Base-by-base conservation (phyloP, 2,797 vertebrate genomes). In the Rhinophrynus dorsalis region DNA sequence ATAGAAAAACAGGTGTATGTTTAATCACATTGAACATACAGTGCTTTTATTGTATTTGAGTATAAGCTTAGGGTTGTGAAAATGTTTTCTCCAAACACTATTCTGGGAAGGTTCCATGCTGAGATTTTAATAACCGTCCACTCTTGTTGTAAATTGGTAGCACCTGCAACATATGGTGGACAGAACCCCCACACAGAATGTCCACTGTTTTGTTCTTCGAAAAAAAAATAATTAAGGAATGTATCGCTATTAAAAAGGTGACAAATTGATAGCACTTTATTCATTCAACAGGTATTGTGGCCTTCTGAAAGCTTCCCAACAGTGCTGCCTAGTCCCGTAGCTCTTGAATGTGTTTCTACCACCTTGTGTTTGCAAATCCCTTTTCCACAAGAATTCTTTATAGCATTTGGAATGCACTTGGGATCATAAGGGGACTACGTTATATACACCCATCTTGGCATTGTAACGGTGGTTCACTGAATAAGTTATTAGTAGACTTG, bases 141-240 rank as follows among this genome's bases (percentile, higher is more conserved):
- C 70, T 67, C 70, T 57, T 73, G 70, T 73, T 54, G 70, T 73
- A 73, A 73, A 73, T 73, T 73, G 70, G 62, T 73, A 73, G 62
- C 70, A 73, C 70, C 70, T 73, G 70, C 70, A 73, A 60, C 70
- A 73, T 67, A 60, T 73, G 70, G 70, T 60, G 62, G 70, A 59
- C 70, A 73, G 70, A 67, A 73, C 62, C 70, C 70, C 64, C 70
- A 73, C 70, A 73, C 66, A 66, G 70, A 73, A 73, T 60, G 62
- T 73, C 70, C 70, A 66, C 55, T 73, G 62, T 73, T 73, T 73
- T 66, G 70, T 60, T 73, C 70, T 67, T 73, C 55, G 62, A 57
- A 73, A 73, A 57, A 73, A 73, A 73, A 66, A 73, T 73, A 73
- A 73, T 73, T 73, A 73, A 73, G 47, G 55, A 73, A 67, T 44